Percentiles rank a stretch among this genome's conserved stretches.
Evolutionary conservation across 2,888 invertebrate genomes (phyloP).

Genomic region (Lissocephala sabroskyi): DNA sequence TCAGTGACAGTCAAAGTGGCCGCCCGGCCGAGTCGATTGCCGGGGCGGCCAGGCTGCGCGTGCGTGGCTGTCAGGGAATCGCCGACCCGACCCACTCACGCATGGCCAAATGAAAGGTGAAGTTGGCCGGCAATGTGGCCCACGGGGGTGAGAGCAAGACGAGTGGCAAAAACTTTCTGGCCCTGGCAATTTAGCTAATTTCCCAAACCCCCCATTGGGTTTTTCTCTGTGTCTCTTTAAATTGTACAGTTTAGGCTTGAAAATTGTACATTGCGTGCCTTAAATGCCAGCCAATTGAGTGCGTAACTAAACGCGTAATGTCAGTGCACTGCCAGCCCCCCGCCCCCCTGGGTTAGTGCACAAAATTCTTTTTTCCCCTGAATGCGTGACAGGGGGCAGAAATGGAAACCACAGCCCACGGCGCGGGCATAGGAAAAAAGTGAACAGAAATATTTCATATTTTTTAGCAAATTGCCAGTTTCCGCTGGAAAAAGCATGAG

Average conservation of each 20-base stretch:
- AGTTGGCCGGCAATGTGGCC: too few species aligned
- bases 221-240: too few species aligned
- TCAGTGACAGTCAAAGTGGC: background rate
- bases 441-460: conserved; percentile 11
- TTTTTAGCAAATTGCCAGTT: conserved; percentile 56
- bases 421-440: background rate
- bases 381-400: too few species aligned
- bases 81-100: conserved; percentile 36
- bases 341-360: too few species aligned
- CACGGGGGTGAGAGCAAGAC: too few species aligned
- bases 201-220: too few species aligned
- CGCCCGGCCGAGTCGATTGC: background rate
- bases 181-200: too few species aligned
- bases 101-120: conserved; percentile 42
- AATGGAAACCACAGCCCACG: background rate
- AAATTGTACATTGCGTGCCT: conserved; percentile 50
- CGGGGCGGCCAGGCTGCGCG: background rate
- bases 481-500: conserved; percentile 41
- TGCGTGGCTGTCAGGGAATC: background rate
- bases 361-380: too few species aligned
- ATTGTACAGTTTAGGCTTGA: conserved; percentile 44
- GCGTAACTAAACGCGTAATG: conserved; percentile 62
- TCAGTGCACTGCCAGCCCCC: conserved; percentile 29
- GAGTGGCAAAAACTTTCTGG: too few species aligned
- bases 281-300: conserved; percentile 39